phyloP scores from a whole-genome alignment of 2,113 vertebrate species.

The Etheostoma spectabile region DNA sequence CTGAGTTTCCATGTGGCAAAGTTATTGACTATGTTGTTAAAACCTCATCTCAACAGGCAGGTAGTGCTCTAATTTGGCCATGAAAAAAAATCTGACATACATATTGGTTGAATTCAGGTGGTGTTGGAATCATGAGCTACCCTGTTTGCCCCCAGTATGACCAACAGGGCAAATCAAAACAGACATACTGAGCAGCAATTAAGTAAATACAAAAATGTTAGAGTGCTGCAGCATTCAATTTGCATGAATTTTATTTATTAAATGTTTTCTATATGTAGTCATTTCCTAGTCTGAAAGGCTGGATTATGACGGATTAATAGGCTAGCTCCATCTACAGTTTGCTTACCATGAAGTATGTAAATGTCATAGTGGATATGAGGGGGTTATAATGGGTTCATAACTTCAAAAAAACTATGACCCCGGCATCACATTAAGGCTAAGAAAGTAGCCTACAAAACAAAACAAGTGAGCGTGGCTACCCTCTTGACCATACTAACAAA shows the following conservation, averaged over 20 bases:
- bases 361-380: not conserved
- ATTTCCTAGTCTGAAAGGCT: not conserved
- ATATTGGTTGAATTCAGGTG: not conserved
- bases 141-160: not conserved
- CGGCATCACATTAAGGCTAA: not conserved
- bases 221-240: not conserved
- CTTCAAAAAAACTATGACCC: not conserved
- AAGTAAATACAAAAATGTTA: not conserved
- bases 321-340: too few relatives aligned
- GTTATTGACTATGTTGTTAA: not conserved
- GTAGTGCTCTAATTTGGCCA: not conserved
- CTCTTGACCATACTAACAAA: not conserved
- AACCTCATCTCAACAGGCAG: not conserved
- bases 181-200: not conserved
- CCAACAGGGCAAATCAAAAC: not conserved
- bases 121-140: not conserved
- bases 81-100: not conserved
- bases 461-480: not conserved
- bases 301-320: not conserved
- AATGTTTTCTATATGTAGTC: not conserved
- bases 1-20: not conserved
- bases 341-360: not conserved
- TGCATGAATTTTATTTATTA: not conserved
- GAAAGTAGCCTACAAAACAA: not conserved
- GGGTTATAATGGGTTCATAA: not conserved